Evolutionary conservation across 2,113 vertebrate species (phyloP).

Genomic region (Myrmecophaga tridactyla): DNA sequence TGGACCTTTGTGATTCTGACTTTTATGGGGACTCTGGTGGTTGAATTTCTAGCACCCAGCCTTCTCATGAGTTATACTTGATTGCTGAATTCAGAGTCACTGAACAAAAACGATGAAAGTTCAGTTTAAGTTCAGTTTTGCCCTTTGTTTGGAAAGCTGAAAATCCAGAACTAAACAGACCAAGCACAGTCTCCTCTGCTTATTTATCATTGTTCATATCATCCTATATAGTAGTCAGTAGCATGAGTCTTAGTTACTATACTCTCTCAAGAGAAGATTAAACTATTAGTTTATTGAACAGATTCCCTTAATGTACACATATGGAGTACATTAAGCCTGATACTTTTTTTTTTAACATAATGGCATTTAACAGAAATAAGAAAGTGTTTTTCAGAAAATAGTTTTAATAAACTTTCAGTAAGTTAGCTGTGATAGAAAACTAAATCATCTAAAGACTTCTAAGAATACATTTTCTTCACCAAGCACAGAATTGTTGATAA

Average conservation of each 20-base stretch:
- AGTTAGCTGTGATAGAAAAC: conserved; percentile 12
- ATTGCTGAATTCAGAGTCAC: neutral
- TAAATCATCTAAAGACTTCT: neutral
- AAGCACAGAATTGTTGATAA: neutral
- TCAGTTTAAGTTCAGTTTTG: conserved; percentile 13
- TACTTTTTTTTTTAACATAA: neutral
- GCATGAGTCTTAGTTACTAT: conserved; percentile 6
- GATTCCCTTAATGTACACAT: neutral
- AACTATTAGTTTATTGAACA: conserved; percentile 8
- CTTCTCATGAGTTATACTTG: neutral
- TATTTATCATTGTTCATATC: neutral
- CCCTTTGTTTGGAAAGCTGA: conserved; percentile 42
- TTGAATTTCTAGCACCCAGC: neutral
- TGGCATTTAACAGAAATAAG: conserved; percentile 39
- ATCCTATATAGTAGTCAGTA: neutral
- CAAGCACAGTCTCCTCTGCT: neutral
- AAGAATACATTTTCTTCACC: conserved; percentile 30
- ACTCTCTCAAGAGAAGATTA: neutral
- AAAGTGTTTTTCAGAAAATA: conserved; percentile 26
- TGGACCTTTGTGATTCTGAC: neutral
- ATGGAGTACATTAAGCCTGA: neutral
- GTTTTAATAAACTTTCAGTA: conserved; percentile 40
- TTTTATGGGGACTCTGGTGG: neutral
- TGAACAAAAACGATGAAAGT: neutral
- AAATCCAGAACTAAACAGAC: neutral